Evolutionary conservation across 2,113 vertebrate species (phyloP), one percentile per base, ranked within the genome.

Genomic region (Sterrhoptilus dennistouni): DNA sequence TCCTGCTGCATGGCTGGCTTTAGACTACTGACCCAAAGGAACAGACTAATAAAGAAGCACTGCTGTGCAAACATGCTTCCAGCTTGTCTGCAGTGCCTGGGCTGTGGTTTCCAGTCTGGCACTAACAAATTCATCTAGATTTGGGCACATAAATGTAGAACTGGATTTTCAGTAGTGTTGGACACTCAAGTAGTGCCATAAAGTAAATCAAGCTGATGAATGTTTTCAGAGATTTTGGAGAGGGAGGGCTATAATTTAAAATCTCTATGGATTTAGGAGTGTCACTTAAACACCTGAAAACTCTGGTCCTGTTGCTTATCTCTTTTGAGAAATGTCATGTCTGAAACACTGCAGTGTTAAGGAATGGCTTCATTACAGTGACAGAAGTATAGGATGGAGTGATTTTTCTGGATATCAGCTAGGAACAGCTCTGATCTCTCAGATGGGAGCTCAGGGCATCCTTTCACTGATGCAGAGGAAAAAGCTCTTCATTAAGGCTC

Each of bases 121-220:
- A 31, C n/a, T 40, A 36, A 57, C 21, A 57, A 82, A 83, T 61
- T 53, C 6, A 36, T 76, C 40, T 35, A 56, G 28, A 35, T 86
- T 89, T 56, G n/a, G 21, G 12, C 25, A 60, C 25, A 40, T 16
- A 76, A 76, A 79, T 38, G 11, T 49, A 75, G 23, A 84, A 70
- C 6, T 23, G 22, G 40, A 47, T 90, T 84, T 88, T 83, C n/a
- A 45, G 12, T 57, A 54, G 27, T 22, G 19, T 84, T 75, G 23
- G 38, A n/a, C 27, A 10, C 27, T 65, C 1, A 0, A 0, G 14
- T 56, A 66, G 42, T 50, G 12, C 21, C 21, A 5, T 59, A 35
- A 76, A 47, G 28, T 72, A 90, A 61, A 70, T 47, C 12, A 92
- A 74, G 36, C 33, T 75, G 35, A 28, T 65, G 45, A 25, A 27